Base-by-base conservation (phyloP, 2,888 invertebrate species). In the Anthophora plumipes region DNA sequence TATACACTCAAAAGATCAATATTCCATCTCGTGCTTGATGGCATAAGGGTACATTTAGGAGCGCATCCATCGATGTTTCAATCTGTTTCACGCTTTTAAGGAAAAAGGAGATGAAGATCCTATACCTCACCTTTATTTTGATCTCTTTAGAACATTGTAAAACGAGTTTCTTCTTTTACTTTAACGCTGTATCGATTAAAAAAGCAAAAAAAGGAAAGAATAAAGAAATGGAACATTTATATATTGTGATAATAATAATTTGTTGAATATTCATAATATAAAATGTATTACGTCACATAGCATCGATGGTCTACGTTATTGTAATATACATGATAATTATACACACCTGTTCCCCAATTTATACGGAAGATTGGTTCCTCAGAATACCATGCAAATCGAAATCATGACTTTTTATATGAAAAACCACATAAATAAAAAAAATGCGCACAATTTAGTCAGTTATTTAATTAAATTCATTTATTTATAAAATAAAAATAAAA, bases 1-100 rank as follows among this genome's bases (percentile, higher is more conserved):
- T 20, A 9, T 60, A 52, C 88, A 91, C 91, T 52, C 31, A 37
- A 25, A n/a, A 22, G 52, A 46, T 60, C 52, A 59, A 78, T 69
- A 63, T 69, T 78, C 22, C 43, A 57, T 67, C n/a, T 67, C 46
- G 22, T 46, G 64, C 54, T 77, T 77, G 43, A 46, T 59, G 67
- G 31, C 20, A 57, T 31, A 60, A 50, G 20, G 57, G 59, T 50
- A 64, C 54, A 64, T 71, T 64, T 60, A 63, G 61, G 46, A 48
- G 31, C 67, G 31, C 55, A 43, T 55, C 48, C 31, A 50, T 68
- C 22, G 43, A 50, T 63, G 48, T 39, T 74, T 67, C 71, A 71
- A 54, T 46, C 46, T 57, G 37, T 68, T 74, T 50, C 31, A 64
- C 12, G 20, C 39, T 52, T 46, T 57, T 39, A 20, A n/a, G 11